Percentiles rank a stretch among this genome's conserved stretches.
phyloP scores from a whole-genome alignment of 2,113 vertebrate species.

The Damaliscus lunatus region DNA sequence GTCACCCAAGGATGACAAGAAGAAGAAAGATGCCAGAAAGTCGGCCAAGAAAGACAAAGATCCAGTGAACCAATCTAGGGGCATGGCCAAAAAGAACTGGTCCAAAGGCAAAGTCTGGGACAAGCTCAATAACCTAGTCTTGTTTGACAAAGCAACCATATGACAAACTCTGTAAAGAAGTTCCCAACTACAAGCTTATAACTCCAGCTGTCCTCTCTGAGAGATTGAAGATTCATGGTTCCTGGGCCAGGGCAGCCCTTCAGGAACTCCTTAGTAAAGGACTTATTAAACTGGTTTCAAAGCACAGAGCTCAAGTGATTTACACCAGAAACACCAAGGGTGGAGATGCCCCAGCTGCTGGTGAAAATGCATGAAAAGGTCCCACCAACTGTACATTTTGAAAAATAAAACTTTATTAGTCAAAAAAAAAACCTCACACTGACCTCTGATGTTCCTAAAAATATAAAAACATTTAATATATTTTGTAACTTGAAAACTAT shows the following conservation, averaged over 20 bases:
- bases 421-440: neutral
- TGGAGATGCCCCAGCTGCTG: neutral
- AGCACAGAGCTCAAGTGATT: neutral
- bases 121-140: neutral
- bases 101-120: neutral
- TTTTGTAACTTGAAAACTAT: neutral
- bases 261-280: neutral
- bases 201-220: neutral
- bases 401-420: neutral
- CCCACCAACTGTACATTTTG: neutral
- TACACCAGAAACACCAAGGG: neutral
- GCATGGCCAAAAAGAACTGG: neutral
- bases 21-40: neutral
- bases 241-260: neutral
- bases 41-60: neutral
- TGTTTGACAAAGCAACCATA: neutral
- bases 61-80: neutral
- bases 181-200: neutral
- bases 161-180: neutral
- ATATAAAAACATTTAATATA: constrained; percentile 25
- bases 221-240: neutral
- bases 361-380: neutral
- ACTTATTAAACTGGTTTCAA: neutral
- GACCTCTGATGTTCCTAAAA: neutral
- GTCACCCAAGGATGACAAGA: neutral